Conservation (phyloP, 2,888 invertebrate genomes). For the Spilosoma lubricipeda region DNA sequence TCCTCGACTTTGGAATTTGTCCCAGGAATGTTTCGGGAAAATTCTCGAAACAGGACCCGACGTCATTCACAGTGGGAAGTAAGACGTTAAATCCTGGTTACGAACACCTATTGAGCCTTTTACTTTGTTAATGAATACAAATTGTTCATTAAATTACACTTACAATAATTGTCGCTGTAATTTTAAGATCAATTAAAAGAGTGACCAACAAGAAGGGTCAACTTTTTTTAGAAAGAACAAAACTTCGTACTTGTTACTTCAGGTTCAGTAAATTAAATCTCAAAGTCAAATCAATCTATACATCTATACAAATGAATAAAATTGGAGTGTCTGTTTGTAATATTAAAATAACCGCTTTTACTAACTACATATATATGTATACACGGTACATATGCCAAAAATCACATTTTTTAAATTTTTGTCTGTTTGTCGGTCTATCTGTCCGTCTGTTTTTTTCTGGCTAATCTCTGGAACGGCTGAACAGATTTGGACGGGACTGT, state of each 20-base stretch:
- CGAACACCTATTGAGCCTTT: conserved; percentile 73
- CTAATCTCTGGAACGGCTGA: no score
- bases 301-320: no score
- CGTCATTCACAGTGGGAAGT: conserved; percentile 68
- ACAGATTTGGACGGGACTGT: no score
- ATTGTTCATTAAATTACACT: conserved; percentile 69
- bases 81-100: conserved; percentile 81
- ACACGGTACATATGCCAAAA: no score
- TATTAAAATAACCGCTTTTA: no score
- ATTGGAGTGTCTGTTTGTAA: no score
- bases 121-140: conserved; percentile 76
- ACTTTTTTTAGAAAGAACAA: not conserved
- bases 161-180: conserved; percentile 59
- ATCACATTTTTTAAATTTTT: no score
- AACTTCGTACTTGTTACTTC: not conserved
- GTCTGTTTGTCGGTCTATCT: no score
- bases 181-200: conserved; percentile 33
- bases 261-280: no score
- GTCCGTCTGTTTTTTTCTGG: no score
- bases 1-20: conserved; percentile 66
- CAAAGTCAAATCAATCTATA: no score
- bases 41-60: conserved; percentile 70
- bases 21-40: conserved; percentile 76
- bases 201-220: not conserved
- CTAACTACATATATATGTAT: no score